Evolutionary conservation across 2,888 invertebrate genomes (phyloP), one percentile per base, ranked within the genome.

Genomic region (Ormyrus labotus): DNA sequence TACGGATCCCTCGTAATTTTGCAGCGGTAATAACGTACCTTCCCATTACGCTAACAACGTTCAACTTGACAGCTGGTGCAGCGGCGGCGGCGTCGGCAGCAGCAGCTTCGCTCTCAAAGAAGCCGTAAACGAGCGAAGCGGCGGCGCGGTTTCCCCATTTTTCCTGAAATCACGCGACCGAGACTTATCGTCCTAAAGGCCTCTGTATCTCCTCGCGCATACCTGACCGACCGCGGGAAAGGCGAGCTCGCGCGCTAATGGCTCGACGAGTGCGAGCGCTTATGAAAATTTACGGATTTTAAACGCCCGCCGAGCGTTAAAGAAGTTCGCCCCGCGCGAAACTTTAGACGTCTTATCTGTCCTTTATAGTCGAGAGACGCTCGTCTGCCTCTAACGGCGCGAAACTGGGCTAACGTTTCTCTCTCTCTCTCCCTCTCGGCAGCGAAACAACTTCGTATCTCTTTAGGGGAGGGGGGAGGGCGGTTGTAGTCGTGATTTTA

Each of bases 281-380:
- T 85, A 85, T 85, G 85, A 86, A 87, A 87, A 87, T 87, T 87
- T 87, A 87, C 86, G 85, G 84, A 85, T 87, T 87, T 85, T 85
- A 87, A 86, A 87, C 85, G 85, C 65, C 51, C 50, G 72, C 48
- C 13, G 81, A 80, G 71, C 78, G 82, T 86, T 83, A 83, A 85
- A 87, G 83, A 86, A 86, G 84, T 83, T 83, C 75, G 65, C 53
- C 61, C 63, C 48, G 55, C 51, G 82, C 69, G 82, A 83, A 85
- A 87, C 85, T 83, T 87, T 73, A 50, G 58, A 60, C 47, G n/a
- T 69, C 85, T 87, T 87, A 87, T 87, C 87, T 84, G 57, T n/a
- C 73, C 81, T 87, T 87, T 86, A 87, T 86, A 85, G 85, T 84
- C 84, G 85, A 86, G 83, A 81, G 86, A 81, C 83, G 82, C 13